Percentiles rank a stretch among this genome's conserved stretches.
Evolutionary conservation across 2,113 vertebrate species (phyloP).

Genomic region (Lepisosteus osseus): DNA sequence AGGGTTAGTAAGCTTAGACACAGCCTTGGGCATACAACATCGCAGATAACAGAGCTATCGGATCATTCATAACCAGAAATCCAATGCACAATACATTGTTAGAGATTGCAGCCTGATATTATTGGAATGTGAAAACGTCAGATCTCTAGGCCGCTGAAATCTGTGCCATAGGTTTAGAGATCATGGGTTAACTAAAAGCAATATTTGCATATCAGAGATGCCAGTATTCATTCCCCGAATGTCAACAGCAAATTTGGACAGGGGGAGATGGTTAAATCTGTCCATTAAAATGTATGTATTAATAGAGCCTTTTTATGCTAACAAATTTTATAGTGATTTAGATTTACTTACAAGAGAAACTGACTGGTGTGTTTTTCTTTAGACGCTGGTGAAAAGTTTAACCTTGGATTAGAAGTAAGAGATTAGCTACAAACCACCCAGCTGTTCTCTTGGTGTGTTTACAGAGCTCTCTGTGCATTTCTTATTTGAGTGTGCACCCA

Average conservation of each 20-base stretch:
- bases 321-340: background rate
- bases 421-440: too few species aligned
- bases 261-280: background rate
- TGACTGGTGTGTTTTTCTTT: background rate
- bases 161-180: too few species aligned
- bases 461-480: too few species aligned
- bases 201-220: too few species aligned
- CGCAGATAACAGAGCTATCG: background rate
- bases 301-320: background rate
- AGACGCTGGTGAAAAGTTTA: background rate
- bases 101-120: background rate
- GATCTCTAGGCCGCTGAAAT: too few species aligned
- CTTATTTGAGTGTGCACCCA: too few species aligned
- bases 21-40: background rate
- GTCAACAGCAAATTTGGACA: background rate
- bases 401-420: background rate
- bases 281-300: background rate
- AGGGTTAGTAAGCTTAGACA: background rate
- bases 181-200: too few species aligned
- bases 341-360: background rate
- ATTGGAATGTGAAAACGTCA: too few species aligned
- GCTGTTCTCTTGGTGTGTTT: too few species aligned
- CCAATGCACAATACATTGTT: background rate
- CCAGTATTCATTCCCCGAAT: background rate
- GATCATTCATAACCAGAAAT: too few species aligned